Conservation (phyloP, 1,140 invertebrate species). For the Geopemphigus sp. region DNA sequence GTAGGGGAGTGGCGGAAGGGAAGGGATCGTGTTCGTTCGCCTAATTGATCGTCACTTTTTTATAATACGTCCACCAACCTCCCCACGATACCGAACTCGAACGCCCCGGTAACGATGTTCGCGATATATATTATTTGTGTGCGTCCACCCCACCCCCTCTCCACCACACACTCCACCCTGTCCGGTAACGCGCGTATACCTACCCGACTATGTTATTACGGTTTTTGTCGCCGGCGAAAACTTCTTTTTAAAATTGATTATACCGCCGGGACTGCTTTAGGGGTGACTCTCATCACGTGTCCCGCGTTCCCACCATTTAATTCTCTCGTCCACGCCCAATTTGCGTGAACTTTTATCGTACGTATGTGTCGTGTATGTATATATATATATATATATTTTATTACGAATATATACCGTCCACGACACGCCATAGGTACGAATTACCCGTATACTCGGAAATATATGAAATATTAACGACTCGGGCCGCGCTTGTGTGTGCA, state of each 20-base stretch:
- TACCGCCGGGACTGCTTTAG: neutral
- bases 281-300: neutral
- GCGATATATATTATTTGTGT: no score
- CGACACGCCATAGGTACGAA: neutral
- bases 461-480: slow-evolving; percentile 1
- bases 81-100: no score
- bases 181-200: no score
- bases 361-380: neutral
- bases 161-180: no score
- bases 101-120: no score
- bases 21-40: no score
- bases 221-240: neutral
- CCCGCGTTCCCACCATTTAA: neutral
- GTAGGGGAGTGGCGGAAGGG: no score
- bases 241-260: neutral
- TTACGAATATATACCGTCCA: neutral
- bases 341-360: neutral
- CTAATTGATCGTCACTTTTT: no score
- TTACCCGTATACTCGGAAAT: neutral
- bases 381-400: neutral
- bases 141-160: no score
- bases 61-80: no score
- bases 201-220: neutral
- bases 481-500: neutral
- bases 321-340: slow-evolving; percentile 2